Conservation (phyloP, 2,797 vertebrate species). For the Botia almorhae region DNA sequence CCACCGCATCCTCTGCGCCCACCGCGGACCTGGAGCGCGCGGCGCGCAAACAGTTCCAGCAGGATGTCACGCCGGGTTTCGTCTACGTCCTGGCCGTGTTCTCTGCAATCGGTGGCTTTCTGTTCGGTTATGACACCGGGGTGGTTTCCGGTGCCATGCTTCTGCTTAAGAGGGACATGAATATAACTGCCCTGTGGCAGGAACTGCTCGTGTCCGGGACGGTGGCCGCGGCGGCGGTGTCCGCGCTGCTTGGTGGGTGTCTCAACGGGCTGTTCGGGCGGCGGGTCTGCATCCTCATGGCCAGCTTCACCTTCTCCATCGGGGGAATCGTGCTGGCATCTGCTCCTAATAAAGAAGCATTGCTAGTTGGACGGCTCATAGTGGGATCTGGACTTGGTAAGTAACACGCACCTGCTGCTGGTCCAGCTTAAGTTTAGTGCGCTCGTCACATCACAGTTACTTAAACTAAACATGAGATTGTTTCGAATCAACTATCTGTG, state of each 20-base stretch:
- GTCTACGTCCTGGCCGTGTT: conserved; percentile 90
- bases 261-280: conserved; percentile 90
- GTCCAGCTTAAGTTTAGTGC: background rate
- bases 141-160: conserved; percentile 97
- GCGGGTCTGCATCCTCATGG: conserved; percentile 88
- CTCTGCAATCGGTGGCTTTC: conserved; percentile 95
- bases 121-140: conserved; percentile 96
- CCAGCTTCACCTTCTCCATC: conserved; percentile 87
- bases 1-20: conserved; percentile 62
- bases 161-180: conserved; percentile 88
- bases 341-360: conserved; percentile 86
- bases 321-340: conserved; percentile 87
- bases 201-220: conserved; percentile 93
- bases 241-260: conserved; percentile 88
- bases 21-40: conserved; percentile 90
- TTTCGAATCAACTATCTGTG: too few species aligned
- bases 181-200: conserved; percentile 91
- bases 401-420: conserved; percentile 59
- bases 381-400: conserved; percentile 95
- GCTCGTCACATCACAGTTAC: too few species aligned
- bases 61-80: conserved; percentile 89
- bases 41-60: conserved; percentile 94
- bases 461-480: too few species aligned
- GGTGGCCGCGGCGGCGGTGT: conserved; percentile 90
- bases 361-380: conserved; percentile 88